Evolutionary conservation across 2,797 vertebrate species (phyloP).

Genomic region (Rhinichthys osculus): DNA sequence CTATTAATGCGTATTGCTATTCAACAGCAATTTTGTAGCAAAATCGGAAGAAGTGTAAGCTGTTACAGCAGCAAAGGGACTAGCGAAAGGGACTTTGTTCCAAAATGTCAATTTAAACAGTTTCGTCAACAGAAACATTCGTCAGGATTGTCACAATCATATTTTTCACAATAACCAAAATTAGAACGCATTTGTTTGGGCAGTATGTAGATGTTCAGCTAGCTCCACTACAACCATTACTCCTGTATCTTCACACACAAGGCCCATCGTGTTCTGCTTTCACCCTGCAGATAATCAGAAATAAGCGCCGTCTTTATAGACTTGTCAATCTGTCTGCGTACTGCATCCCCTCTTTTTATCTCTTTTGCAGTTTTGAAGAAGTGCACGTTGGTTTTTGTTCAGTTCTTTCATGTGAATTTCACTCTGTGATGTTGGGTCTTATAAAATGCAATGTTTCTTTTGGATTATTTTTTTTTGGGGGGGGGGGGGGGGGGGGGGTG

Average conservation of each 20-base stretch:
- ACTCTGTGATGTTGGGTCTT: background rate
- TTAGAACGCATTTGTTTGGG: conserved; percentile 2
- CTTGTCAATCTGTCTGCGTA: background rate
- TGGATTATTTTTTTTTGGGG: background rate
- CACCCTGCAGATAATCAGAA: conserved; percentile 21
- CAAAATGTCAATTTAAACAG: background rate
- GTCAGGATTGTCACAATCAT: background rate
- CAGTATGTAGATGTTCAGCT: conserved; percentile 19
- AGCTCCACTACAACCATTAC: conserved; percentile 15
- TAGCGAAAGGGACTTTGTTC: too few relatives aligned
- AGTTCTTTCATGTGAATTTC: background rate
- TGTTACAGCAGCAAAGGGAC: too few relatives aligned
- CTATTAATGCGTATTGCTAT: background rate
- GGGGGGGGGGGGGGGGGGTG: background rate
- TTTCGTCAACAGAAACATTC: background rate
- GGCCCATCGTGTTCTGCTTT: background rate
- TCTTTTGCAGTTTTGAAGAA: conserved; percentile 10
- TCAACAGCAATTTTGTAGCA: background rate
- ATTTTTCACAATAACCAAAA: background rate
- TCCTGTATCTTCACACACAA: conserved; percentile 22
- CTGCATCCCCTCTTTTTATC: conserved; percentile 5
- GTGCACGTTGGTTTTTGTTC: conserved; percentile 1
- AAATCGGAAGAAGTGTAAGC: background rate
- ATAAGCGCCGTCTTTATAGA: background rate
- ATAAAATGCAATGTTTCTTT: background rate